These are phyloP conservation scores for Coendou prehensilis DNA, from an alignment of 2,797 vertebrate species.

Conservation along the genomic window DNA sequence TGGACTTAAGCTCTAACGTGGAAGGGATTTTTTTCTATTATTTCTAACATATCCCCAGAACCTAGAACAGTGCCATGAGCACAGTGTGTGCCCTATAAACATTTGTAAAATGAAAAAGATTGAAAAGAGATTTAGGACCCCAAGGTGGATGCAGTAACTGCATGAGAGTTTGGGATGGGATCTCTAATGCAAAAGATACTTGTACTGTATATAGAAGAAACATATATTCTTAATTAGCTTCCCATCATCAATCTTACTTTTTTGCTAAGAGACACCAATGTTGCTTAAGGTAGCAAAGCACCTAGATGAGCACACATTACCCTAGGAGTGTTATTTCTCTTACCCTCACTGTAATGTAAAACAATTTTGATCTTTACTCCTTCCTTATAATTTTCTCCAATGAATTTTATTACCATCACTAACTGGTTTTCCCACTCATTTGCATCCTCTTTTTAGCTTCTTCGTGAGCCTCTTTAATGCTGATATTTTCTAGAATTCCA, in stretches of 20 bases:
- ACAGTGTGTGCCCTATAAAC: neutral
- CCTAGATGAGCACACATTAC: neutral
- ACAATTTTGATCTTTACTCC: neutral
- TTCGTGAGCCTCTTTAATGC: too few relatives aligned
- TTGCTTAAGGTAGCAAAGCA: neutral
- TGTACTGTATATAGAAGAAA: fast-evolving
- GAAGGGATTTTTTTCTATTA: neutral
- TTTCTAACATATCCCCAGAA: neutral
- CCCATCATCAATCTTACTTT: too few relatives aligned
- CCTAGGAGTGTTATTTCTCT: neutral
- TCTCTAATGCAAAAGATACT: neutral
- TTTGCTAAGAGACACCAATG: neutral
- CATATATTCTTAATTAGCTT: neutral
- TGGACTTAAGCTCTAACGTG: neutral
- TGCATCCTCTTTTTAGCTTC: neutral
- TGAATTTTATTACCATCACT: neutral
- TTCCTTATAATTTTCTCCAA: neutral
- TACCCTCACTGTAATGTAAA: neutral
- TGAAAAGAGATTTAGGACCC: neutral
- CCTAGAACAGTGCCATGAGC: neutral
- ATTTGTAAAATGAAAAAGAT: neutral
- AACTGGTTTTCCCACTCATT: neutral
- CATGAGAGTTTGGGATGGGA: neutral
- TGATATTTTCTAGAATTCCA: neutral
- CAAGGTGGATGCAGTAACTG: neutral